A percentile compares a stretch with the other conserved stretches of the same genome.
These are phyloP conservation scores for Platycercus adscitus DNA, from an alignment of 2,113 vertebrate genomes.

Conservation along the genomic window DNA sequence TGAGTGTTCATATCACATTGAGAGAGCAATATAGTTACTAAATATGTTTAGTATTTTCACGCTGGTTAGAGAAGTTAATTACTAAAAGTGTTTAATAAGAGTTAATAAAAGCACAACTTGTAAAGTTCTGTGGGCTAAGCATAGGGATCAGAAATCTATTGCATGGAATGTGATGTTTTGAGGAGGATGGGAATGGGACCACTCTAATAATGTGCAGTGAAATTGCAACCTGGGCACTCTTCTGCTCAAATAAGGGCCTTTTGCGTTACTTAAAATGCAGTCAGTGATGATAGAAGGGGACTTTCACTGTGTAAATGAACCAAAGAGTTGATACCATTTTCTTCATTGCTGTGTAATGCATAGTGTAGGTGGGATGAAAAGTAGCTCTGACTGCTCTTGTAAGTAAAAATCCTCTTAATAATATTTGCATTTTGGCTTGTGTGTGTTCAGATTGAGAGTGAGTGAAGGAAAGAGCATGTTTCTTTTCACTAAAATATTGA, in stretches of 20 bases:
- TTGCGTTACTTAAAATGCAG: neutral
- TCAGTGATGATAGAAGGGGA: neutral
- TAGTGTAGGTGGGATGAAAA: neutral
- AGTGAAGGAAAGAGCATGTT: neutral
- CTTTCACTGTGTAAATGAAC: neutral
- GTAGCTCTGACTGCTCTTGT: neutral
- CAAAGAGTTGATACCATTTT: neutral
- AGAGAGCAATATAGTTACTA: neutral
- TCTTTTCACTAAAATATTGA: neutral
- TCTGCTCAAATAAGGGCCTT: neutral
- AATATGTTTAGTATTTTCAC: neutral
- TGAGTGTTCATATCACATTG: slow-evolving; percentile 68
- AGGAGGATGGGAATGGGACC: neutral
- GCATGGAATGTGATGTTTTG: accelerated
- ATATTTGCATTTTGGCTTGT: neutral
- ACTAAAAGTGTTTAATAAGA: neutral
- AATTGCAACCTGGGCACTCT: neutral
- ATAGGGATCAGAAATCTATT: neutral
- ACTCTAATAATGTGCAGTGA: neutral
- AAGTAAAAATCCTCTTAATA: neutral
- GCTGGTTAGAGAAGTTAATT: neutral
- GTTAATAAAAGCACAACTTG: neutral
- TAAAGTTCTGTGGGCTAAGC: neutral
- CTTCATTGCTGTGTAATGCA: neutral
- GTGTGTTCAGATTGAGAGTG: neutral